These are phyloP conservation scores for Anticlea derivata DNA, from an alignment of 2,888 invertebrate genomes.

Conservation along the genomic window DNA sequence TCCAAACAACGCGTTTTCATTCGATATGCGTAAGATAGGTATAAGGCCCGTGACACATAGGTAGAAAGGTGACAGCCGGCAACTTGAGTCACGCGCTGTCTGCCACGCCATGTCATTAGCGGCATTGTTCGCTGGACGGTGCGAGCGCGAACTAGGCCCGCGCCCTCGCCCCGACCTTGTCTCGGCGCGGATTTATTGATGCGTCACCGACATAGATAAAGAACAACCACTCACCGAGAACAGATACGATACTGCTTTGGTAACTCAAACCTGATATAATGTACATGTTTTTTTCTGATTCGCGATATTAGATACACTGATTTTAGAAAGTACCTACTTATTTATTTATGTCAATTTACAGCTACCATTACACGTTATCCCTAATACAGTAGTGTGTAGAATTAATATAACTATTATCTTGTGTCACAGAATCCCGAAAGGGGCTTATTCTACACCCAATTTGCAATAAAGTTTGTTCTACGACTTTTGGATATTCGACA, in stretches of 20 bases:
- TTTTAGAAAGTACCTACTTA: background rate
- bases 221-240: background rate
- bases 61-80: constrained; percentile 20
- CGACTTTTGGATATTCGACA: too few species aligned
- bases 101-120: constrained; percentile 39
- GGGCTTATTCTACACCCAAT: too few species aligned
- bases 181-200: constrained; percentile 79
- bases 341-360: too few species aligned
- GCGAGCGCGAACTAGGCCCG: constrained; percentile 62
- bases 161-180: constrained; percentile 80
- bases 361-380: too few species aligned
- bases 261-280: background rate
- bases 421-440: too few species aligned
- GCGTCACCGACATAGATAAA: constrained; percentile 58
- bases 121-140: constrained; percentile 54
- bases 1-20: too few species aligned
- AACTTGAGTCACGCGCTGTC: constrained; percentile 69
- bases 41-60: constrained; percentile 7
- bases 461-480: too few species aligned
- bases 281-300: too few species aligned
- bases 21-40: background rate
- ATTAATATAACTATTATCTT: too few species aligned
- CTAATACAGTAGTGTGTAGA: too few species aligned
- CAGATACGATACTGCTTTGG: constrained; percentile 12
- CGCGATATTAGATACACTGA: too few species aligned